Base-by-base conservation (phyloP, 2,888 invertebrate genomes). In the Aphelenchoides bicaudatus region DNA sequence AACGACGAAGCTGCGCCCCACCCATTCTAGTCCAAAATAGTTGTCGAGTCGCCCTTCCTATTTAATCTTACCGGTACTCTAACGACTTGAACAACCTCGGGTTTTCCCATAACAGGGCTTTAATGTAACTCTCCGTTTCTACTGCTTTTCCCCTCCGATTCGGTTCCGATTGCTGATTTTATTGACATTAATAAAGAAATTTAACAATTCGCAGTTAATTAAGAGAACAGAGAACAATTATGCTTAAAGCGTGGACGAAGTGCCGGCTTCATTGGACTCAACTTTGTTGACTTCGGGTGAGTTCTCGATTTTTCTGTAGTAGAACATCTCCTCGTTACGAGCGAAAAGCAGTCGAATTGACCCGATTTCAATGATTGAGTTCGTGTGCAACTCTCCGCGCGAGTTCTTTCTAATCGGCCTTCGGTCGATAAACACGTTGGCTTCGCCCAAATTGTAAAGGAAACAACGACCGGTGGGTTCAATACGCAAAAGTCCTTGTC, bases 401-500 rank as follows among this genome's bases (percentile, higher is more conserved):
- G 88, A 89, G 46, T 91, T 91, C 51, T 86, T 86, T 8, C 91
- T 84, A 55, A 96, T 85, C 0, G 93, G 91, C 61, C 88, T 86
- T 1, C 93, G 91, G 80, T 96, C 93, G 3, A 96, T 88, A 80
- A 89, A 92, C 74, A 96, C 88, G 1, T 93, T 89, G 61, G 93
- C 83, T 79, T 91, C 91, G 21, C 94, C 96, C 80, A 93, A 92
- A 46, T 94, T 94, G 21, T 89, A 88, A 73, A 96, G 85, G 79
- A 90, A 90, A 81, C 94, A 96, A 79, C 94, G 93, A 0, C 93
- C 94, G 66, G 88, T 91, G 80, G 56, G 48, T 8, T 59, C 51
- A 10, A 56, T 27, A 31, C 66, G 60, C 5, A 66, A 43, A 25
- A 64, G 27, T 10, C 67, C 62, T 21, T 65, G 65, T 34, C 61